These are phyloP conservation scores for Semnornis frantzii DNA, from an alignment of 2,113 vertebrate species.

Conservation along the genomic window DNA sequence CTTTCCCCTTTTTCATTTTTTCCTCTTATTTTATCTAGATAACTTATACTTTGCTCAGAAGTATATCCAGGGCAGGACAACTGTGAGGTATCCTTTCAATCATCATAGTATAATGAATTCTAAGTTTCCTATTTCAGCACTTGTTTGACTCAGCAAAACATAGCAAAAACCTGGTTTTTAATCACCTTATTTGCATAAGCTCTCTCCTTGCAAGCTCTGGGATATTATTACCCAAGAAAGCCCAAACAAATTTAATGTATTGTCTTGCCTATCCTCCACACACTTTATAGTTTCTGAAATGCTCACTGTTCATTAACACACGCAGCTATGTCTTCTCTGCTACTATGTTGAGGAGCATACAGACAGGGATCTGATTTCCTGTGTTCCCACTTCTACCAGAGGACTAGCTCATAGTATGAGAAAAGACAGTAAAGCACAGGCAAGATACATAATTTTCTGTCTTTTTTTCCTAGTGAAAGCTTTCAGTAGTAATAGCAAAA, in stretches of 20 bases:
- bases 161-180: neutral
- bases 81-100: neutral
- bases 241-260: neutral
- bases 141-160: neutral
- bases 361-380: neutral
- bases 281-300: neutral
- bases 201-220: neutral
- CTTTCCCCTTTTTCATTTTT: neutral
- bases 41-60: neutral
- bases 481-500: neutral
- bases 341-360: neutral
- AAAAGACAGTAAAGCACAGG: neutral
- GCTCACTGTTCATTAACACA: neutral
- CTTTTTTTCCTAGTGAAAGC: neutral
- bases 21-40: neutral
- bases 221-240: neutral
- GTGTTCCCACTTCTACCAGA: neutral
- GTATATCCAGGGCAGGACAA: neutral
- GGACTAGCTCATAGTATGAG: neutral
- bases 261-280: neutral
- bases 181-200: neutral
- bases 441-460: neutral
- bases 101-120: neutral
- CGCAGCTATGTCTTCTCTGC: neutral
- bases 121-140: neutral